Conservation (phyloP, 2,113 vertebrate species). For the Oreochromis niloticus region DNA sequence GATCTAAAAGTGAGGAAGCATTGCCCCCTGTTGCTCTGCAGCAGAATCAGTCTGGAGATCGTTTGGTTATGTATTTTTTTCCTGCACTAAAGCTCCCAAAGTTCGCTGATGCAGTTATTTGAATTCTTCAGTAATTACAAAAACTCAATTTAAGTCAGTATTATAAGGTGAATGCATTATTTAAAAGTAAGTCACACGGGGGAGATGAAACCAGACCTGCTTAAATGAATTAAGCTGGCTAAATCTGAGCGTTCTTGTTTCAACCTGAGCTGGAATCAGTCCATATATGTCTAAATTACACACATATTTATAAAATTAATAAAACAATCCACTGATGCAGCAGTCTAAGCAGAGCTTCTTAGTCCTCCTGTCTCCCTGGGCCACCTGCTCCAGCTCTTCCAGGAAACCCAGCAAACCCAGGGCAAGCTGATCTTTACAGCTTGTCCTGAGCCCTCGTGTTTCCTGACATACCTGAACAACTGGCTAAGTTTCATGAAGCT, state of each 20-base stretch:
- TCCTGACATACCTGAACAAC: background rate
- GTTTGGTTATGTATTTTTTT: background rate
- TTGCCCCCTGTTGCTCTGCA: conserved; percentile 9
- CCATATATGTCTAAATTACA: background rate
- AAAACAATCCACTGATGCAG: background rate
- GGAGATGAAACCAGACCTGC: fast-evolving
- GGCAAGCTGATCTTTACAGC: fast-evolving
- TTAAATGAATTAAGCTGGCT: background rate
- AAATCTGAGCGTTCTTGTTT: fast-evolving
- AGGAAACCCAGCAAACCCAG: background rate
- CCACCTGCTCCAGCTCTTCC: background rate
- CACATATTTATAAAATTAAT: background rate
- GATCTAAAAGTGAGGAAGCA: background rate
- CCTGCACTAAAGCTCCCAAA: fast-evolving
- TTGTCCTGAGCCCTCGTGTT: background rate
- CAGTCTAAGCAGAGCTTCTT: background rate
- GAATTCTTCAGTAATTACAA: background rate
- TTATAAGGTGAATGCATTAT: background rate
- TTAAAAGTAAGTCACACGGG: background rate
- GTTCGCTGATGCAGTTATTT: background rate
- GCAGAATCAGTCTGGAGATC: background rate
- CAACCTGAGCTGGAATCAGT: background rate
- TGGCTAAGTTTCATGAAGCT: background rate
- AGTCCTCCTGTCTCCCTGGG: background rate
- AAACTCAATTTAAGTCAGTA: background rate